Evolutionary conservation across 2,797 vertebrate genomes (phyloP).

Genomic region (Furcifer pardalis): DNA sequence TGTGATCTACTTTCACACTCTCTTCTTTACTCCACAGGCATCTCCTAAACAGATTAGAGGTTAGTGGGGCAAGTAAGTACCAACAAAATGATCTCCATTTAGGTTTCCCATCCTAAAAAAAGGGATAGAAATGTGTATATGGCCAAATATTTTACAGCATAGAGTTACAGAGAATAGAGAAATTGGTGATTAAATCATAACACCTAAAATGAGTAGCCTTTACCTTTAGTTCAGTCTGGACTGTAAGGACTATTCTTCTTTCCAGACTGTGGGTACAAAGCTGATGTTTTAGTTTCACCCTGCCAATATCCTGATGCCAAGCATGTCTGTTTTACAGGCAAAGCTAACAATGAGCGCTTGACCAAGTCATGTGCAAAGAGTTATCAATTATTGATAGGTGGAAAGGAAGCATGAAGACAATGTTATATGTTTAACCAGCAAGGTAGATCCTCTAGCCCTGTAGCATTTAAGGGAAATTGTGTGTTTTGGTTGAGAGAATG

Average conservation of each 20-base stretch:
- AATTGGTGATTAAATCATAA: not conserved
- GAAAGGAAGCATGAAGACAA: not conserved
- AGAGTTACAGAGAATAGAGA: not conserved
- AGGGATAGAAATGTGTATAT: too few species aligned
- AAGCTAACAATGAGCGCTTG: not conserved
- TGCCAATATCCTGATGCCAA: not conserved
- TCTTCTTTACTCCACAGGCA: not conserved
- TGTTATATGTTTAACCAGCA: too few species aligned
- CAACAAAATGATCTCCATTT: not conserved
- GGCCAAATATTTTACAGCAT: not conserved
- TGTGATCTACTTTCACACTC: not conserved
- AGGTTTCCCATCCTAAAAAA: not conserved
- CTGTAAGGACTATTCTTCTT: too few species aligned
- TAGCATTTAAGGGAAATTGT: too few species aligned
- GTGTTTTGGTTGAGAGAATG: too few species aligned
- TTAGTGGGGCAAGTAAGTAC: too few species aligned
- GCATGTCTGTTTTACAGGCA: not conserved
- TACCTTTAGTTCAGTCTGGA: not conserved
- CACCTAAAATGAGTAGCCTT: not conserved
- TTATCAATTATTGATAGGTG: not conserved
- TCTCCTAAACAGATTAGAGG: too few species aligned
- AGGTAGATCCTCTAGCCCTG: too few species aligned
- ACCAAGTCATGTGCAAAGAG: not conserved
- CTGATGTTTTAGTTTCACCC: not conserved
- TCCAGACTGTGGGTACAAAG: too few species aligned